These are phyloP conservation scores for Cryptocephalus moraei DNA, from an alignment of 2,888 invertebrate species.

Conservation along the genomic window DNA sequence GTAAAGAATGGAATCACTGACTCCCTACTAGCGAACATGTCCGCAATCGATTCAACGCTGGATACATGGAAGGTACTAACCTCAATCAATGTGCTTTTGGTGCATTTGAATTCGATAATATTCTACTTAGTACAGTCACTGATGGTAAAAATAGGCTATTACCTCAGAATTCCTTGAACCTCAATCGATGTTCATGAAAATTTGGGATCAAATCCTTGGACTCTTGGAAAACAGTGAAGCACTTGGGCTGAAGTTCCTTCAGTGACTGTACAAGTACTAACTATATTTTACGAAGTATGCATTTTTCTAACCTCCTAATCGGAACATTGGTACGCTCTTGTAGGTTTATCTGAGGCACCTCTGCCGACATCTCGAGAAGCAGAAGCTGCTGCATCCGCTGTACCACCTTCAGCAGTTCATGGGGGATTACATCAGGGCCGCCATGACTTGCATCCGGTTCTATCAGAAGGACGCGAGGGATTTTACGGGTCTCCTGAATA, in stretches of 20 bases:
- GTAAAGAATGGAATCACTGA: constrained; percentile 54
- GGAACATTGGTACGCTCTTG: constrained; percentile 5
- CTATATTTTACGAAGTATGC: too few relatives aligned
- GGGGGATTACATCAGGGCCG: constrained; percentile 64
- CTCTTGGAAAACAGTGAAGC: too few relatives aligned
- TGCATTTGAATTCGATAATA: too few relatives aligned
- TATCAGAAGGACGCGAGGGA: constrained; percentile 52
- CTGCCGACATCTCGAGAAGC: constrained; percentile 61
- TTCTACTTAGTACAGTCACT: too few relatives aligned
- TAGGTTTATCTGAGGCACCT: constrained; percentile 57
- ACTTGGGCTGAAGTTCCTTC: too few relatives aligned
- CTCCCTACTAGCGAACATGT: constrained; percentile 53
- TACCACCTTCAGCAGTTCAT: constrained; percentile 64
- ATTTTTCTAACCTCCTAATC: neutral
- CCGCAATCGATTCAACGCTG: constrained; percentile 54
- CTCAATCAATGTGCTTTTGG: too few relatives aligned
- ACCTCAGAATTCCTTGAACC: too few relatives aligned
- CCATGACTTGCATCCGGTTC: constrained; percentile 69
- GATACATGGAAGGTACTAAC: constrained; percentile 52
- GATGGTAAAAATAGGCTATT: too few relatives aligned
- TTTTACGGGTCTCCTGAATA: constrained; percentile 45
- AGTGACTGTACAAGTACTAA: too few relatives aligned
- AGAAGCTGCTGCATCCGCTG: constrained; percentile 57
- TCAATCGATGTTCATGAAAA: too few relatives aligned
- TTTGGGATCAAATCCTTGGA: too few relatives aligned